Percentiles rank a stretch among this genome's conserved stretches.
Evolutionary conservation across 2,888 invertebrate species (phyloP).

Genomic region (Carpatolechia fugitivella): DNA sequence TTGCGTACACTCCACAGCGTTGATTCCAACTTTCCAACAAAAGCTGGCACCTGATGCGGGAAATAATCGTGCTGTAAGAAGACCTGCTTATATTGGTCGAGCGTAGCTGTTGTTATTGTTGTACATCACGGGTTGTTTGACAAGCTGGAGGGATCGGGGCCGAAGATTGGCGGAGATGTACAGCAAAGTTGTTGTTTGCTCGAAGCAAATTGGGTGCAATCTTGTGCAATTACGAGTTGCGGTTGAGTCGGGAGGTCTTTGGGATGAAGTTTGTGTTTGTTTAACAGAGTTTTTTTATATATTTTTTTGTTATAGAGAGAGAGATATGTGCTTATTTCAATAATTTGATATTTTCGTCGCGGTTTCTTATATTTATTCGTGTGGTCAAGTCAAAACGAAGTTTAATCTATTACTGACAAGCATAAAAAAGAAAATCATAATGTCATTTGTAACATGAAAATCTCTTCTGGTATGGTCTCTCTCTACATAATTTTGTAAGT

Average conservation of each 20-base stretch:
- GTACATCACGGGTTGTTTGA: conserved; percentile 6
- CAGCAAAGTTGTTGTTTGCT: conserved; percentile 36
- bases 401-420: too few species aligned
- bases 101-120: background rate
- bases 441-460: too few species aligned
- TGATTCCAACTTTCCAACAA: too few species aligned
- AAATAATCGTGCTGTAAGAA: background rate
- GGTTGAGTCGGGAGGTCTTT: background rate
- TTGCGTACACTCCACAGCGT: background rate
- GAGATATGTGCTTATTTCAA: too few species aligned
- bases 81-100: background rate
- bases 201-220: conserved; percentile 59
- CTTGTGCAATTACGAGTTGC: conserved; percentile 46
- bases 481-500: too few species aligned
- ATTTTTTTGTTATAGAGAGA: too few species aligned
- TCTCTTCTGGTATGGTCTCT: too few species aligned
- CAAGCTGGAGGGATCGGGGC: conserved; percentile 21
- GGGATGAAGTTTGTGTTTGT: background rate
- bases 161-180: background rate
- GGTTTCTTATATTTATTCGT: too few species aligned
- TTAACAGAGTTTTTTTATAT: background rate
- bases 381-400: too few species aligned
- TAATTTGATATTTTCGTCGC: too few species aligned
- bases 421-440: too few species aligned
- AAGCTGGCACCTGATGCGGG: background rate